A percentile compares a stretch with the other conserved stretches of the same genome.
Conservation (phyloP, 2,797 vertebrate genomes). For the Falco naumanni region DNA sequence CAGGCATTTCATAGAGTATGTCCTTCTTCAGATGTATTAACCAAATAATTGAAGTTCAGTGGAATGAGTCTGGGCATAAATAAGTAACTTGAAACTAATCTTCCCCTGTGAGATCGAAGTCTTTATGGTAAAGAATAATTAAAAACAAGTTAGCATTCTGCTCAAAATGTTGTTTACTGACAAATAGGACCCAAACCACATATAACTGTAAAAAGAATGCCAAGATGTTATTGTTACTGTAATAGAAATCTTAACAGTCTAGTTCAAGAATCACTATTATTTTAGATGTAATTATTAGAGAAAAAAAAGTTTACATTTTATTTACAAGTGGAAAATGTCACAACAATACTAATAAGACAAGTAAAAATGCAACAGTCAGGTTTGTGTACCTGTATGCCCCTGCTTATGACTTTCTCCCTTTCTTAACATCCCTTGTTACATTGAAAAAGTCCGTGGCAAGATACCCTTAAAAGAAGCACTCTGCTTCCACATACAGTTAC, state of each 20-base stretch:
- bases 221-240: neutral
- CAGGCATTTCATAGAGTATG: neutral
- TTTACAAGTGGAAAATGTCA: neutral
- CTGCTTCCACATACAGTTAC: neutral
- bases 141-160: fast-evolving
- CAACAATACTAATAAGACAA: neutral
- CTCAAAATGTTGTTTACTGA: neutral
- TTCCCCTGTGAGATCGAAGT: neutral
- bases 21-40: neutral
- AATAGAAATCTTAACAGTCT: neutral
- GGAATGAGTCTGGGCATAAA: neutral
- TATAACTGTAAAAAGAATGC: neutral
- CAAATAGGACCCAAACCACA: neutral
- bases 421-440: neutral
- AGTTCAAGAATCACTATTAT: neutral
- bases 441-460: neutral
- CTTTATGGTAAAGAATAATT: neutral
- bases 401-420: neutral
- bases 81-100: neutral
- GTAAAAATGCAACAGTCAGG: neutral
- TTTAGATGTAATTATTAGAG: neutral
- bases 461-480: neutral
- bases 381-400: neutral
- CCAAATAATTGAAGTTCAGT: neutral
- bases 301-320: neutral